Conservation (phyloP, 2,888 invertebrate genomes). For the Alsophila aescularia region DNA sequence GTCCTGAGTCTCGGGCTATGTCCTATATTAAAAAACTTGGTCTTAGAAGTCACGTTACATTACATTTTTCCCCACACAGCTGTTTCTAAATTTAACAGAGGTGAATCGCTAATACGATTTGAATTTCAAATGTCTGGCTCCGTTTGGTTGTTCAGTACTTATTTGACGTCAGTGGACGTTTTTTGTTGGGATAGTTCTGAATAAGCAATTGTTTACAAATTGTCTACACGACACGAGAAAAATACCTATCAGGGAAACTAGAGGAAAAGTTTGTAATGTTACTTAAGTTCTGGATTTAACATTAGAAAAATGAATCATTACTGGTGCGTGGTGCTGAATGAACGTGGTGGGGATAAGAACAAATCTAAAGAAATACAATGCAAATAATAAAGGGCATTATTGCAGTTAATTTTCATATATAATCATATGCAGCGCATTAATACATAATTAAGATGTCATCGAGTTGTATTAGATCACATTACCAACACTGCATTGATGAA, state of each 20-base stretch:
- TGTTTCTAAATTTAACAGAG: conserved; percentile 27
- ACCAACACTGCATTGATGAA: neutral
- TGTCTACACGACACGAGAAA: too few relatives aligned
- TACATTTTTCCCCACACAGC: conserved; percentile 14
- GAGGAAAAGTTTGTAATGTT: too few relatives aligned
- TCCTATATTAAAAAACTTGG: neutral
- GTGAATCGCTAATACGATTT: conserved; percentile 38
- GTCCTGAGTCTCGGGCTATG: too few relatives aligned
- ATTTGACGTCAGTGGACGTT: conserved; percentile 35
- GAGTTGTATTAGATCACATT: neutral
- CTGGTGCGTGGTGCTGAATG: too few relatives aligned
- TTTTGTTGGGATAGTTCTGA: conserved; percentile 36
- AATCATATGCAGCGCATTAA: neutral
- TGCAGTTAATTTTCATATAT: too few relatives aligned
- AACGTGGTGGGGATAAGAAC: too few relatives aligned
- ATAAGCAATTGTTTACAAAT: conserved; percentile 26
- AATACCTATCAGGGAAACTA: too few relatives aligned
- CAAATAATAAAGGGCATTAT: too few relatives aligned
- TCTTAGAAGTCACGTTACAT: neutral
- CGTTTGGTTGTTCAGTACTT: conserved; percentile 30
- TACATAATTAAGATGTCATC: neutral
- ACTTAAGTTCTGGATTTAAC: too few relatives aligned
- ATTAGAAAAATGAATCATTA: too few relatives aligned
- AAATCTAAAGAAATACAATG: too few relatives aligned
- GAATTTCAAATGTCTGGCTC: conserved; percentile 40